Base-by-base conservation (phyloP, 2,113 vertebrate genomes). In the Asarcornis scutulata region DNA sequence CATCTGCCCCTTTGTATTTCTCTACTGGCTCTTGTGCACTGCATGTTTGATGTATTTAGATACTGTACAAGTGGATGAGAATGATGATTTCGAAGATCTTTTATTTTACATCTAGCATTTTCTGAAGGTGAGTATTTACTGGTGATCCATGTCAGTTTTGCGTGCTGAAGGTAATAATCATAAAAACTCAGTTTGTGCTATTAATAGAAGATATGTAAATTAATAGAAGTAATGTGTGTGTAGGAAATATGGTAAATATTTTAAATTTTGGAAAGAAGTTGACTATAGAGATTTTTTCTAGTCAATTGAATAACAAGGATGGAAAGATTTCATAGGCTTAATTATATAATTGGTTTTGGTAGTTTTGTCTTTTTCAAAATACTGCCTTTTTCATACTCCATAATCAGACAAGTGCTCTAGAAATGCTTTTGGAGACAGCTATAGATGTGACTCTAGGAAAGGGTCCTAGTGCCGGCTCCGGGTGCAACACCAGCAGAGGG, bases 71-170 rank as follows among this genome's bases (percentile, higher is more conserved):
- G 63, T 91, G 91, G 83, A 60, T 92, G 86, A 95, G 78, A 94
- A 79, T 72, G 80, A 75, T 97, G 71, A 83, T 97, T 93, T 97
- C 90, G 84, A 32, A 97, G 91, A 71, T 76, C 16, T 96, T 96
- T 95, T 96, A 48, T 94, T 97, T 97, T 89, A 56, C 53, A 74
- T 90, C 55, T 91, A 89, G 89, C 48, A 2, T 3, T 69, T 94
- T 91, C 86, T 97, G 72, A 96, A 97, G 97, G 97, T 98, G 85
- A 97, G 96, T 97, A 91, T 90, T 77, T 87, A 86, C 42, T 81
- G 63, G 63, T 62, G 62, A 55, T 76, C 56, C 8, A 2, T 80
- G 36, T 84, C 32, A n/a, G 29, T 64, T 69, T 68, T 88, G 42
- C 40, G 58, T 95, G 53, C 23, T 77, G 44, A 83, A 55, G 55